Base-by-base conservation (phyloP, 2,113 vertebrate genomes). In the Glaucomys volans region DNA sequence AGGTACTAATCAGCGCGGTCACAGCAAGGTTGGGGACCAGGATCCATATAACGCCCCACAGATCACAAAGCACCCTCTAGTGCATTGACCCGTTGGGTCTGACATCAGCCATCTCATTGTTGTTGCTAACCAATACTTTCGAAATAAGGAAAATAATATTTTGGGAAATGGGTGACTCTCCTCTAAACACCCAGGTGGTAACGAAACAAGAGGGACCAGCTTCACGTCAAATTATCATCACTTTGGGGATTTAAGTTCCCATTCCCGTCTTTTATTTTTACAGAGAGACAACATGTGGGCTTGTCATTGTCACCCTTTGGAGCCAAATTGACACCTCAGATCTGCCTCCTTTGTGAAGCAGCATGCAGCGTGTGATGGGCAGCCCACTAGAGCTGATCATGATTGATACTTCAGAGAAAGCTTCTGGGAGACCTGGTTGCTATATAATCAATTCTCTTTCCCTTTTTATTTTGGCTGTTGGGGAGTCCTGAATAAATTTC, bases 401-500 rank as follows among this genome's bases (percentile, higher is more conserved):
- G 93, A 81, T 82, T 44, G 62, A 92, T 88, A 57, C 4, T 57
- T n/a, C 14, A 10, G 0, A 2, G 54, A 77, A 69, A 64, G 28
- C 16, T 2, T 42, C 79, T 24, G n/a, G 57, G 75, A 82, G 74
- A 87, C 59, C 40, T 47, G 26, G 50, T 71, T 59, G 35, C 79
- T 81, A 14, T 44, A 32, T 52, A 47, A 87, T 74, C 91, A 95
- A n/a, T 80, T 93, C 17, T 47, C 14, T 54, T 87, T 66, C 57
- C 30, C 26, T 83, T 89, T 86, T 91, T 59, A 85, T 93, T 59
- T 74, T 87, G 90, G 79, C 80, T 95, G 22, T 66, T 95, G 71
- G 76, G 87, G 52, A 95, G 79, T 87, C 37, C 83, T 84, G 59
- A 93, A 92, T 93, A 97, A 52, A 94, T 82, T 95, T 96, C 62